Base-by-base conservation (phyloP, 1,140 invertebrate genomes). In the Zeugodacus cucurbitae region DNA sequence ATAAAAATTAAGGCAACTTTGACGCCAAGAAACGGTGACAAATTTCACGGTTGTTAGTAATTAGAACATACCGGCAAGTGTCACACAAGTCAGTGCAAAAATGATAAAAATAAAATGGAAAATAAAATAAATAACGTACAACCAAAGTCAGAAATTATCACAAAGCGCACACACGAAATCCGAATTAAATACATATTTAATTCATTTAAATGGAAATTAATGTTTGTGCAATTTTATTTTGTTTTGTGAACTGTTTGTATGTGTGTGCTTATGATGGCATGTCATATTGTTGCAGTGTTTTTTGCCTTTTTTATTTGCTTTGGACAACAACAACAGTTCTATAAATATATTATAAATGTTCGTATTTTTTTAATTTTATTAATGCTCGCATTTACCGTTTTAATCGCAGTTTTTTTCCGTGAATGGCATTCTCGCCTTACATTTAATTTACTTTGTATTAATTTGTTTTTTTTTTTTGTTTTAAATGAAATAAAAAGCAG, bases 151-250 rank as follows among this genome's bases (percentile, higher is more conserved):
- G 17, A 54, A 37, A 32, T 20, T 17, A 70, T 29, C 11, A 17
- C 70, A n/a, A 74, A 74, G 29, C 32, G 11, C 41, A 74, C 6
- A 0, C 74, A 82, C 44, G n/a, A 37, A 44, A 26, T 48, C 26
- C 34, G 14, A 82, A 48, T 48, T 82, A 48, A 82, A 54, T 82
- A 54, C 48, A 17, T 54, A 34, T 32, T 74, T 82, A 82, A 82
- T 82, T 82, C 44, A 14, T 48, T 37, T 82, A 82, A 82, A 29
- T 82, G 34, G 48, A 82, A 48, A 48, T 29, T 82, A 82, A 82
- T 82, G 26, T 17, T 29, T 74, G 70, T 20, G 29, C 37, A 74
- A 37, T 3, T 29, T 34, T 29, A 1, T 54, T 20, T 20, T 67
- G 7, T 10, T 29, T 67, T 1, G 5, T n/a, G 5, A 10, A 29